Conservation (phyloP, 2,888 invertebrate genomes). For the Orthonychiurus folsomi region DNA sequence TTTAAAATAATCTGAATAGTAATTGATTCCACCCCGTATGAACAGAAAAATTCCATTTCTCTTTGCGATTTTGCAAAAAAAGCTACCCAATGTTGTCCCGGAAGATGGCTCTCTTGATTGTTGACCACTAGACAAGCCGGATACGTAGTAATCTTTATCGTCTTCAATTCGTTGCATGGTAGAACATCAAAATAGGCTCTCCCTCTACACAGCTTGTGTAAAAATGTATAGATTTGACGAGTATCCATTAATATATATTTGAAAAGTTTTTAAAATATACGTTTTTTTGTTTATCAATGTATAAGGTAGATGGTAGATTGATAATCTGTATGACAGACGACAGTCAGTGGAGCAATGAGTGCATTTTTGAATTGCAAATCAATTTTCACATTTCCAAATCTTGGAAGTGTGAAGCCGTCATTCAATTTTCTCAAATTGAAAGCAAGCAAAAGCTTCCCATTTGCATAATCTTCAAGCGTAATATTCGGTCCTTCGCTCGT, state of each 20-base stretch:
- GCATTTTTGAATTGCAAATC: no score
- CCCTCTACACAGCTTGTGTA: not conserved
- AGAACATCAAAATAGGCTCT: not conserved
- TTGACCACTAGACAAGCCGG: slow-evolving; percentile 2
- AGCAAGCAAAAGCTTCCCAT: not conserved
- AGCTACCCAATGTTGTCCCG: slow-evolving; percentile 5
- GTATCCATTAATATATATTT: not conserved
- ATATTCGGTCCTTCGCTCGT: not conserved
- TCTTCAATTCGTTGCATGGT: not conserved
- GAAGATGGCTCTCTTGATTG: not conserved
- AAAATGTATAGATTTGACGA: not conserved
- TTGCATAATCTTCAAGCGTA: not conserved
- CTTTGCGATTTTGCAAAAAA: no score
- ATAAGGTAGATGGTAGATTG: no score
- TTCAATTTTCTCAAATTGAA: not conserved
- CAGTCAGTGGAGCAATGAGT: no score
- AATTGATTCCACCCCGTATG: slow-evolving; percentile 7
- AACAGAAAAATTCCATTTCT: slow-evolving; percentile 7
- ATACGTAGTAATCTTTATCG: not conserved
- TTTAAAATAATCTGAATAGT: not conserved
- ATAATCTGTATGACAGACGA: no score
- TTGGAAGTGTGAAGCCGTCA: not conserved
- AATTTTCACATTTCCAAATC: no score
- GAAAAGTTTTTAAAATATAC: no score
- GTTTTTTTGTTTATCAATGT: no score